These are phyloP conservation scores for Galeopterus variegatus DNA, from an alignment of 2,113 vertebrate genomes.

Conservation along the genomic window DNA sequence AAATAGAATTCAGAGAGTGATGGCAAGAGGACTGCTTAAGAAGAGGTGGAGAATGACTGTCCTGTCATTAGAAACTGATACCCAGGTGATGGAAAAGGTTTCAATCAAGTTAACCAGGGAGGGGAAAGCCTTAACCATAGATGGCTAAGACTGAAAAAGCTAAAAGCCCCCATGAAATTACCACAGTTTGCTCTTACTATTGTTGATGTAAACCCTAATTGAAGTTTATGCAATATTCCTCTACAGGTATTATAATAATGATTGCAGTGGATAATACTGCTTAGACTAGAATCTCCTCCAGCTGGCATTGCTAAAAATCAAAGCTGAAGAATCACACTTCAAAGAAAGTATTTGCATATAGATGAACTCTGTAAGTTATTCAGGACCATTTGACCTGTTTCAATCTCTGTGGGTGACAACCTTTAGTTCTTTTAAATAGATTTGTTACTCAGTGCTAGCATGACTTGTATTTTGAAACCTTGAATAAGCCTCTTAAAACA, in stretches of 20 bases:
- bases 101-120: accelerated
- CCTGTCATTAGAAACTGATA: not conserved
- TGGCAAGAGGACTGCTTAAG: not conserved
- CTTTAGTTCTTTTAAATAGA: constrained; percentile 53
- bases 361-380: not conserved
- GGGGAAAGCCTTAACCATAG: not conserved
- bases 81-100: not conserved
- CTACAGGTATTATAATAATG: not conserved
- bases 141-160: not conserved
- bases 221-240: not conserved
- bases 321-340: constrained; percentile 35
- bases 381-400: not conserved
- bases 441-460: constrained; percentile 30
- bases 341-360: constrained; percentile 30
- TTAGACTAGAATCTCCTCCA: not conserved
- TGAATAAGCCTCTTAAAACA: constrained; percentile 21
- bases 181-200: not conserved
- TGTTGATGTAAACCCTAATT: not conserved
- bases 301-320: not conserved
- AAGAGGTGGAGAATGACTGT: not conserved
- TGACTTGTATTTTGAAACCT: constrained; percentile 48
- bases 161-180: not conserved
- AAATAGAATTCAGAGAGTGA: not conserved
- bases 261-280: not conserved
- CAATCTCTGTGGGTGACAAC: not conserved